phyloP scores from a whole-genome alignment of 2,113 vertebrate species.

The Panthera uncia region DNA sequence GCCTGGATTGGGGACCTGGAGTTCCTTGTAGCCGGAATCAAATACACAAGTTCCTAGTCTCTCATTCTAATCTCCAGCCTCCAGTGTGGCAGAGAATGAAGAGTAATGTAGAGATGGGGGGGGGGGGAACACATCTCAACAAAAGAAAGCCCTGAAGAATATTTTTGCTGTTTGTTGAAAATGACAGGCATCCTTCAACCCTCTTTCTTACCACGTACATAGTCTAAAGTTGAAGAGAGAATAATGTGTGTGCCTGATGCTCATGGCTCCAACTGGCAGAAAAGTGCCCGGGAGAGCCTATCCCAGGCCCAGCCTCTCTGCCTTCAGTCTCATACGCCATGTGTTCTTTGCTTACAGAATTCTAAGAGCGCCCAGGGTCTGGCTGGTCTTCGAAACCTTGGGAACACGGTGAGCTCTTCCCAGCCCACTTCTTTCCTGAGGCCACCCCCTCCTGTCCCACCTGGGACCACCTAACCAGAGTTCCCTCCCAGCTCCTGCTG shows the following conservation, averaged over 20 bases:
- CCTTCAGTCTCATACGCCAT: not conserved
- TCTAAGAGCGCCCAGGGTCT: slow-evolving; percentile 94
- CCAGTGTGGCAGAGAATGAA: not conserved
- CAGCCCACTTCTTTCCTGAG: not conserved
- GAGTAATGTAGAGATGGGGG: not conserved
- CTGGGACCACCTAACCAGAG: not conserved
- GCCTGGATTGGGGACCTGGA: not conserved
- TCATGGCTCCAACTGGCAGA: not conserved
- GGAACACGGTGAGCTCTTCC: slow-evolving; percentile 93
- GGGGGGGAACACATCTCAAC: not conserved
- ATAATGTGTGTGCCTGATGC: not conserved
- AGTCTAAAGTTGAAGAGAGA: not conserved
- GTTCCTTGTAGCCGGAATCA: not conserved
- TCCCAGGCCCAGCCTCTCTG: not conserved
- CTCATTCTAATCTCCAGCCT: not conserved
- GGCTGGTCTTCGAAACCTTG: slow-evolving; percentile 95
- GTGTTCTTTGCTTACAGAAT: slow-evolving; percentile 86
- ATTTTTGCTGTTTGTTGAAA: not conserved
- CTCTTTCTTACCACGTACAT: not conserved
- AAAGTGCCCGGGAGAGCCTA: not conserved
- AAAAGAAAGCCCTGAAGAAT: not conserved
- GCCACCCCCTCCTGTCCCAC: not conserved
- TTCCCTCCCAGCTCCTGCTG: not conserved
- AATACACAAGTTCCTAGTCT: not conserved
- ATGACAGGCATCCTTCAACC: not conserved